Evolutionary conservation across 2,888 invertebrate species (phyloP), one percentile per base, ranked within the genome.

Genomic region (Oasisia sp.): DNA sequence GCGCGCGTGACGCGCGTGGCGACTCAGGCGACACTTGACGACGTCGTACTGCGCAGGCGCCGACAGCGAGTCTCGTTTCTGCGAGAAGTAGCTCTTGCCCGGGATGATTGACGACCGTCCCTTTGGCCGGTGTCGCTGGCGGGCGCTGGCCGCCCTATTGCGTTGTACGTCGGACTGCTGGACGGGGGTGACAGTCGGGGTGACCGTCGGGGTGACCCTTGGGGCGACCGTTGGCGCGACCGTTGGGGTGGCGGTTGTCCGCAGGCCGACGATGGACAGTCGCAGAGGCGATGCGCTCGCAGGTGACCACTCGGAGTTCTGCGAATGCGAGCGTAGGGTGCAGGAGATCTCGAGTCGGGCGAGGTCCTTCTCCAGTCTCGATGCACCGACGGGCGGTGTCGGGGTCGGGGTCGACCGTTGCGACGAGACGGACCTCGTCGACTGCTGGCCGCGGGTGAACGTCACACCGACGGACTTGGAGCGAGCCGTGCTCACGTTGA

Each of bases 81-180:
- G 95, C 32, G 95, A 95, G 74, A 93, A 94, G 92, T 94, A 94
- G 92, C 94, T 94, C 93, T 95, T 95, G 5, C 95, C 95, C 0
- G 95, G 95, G 89, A 94, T 93, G 89, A 94, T 91, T 38, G 94
- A 93, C 91, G 94, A 94, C 38, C 95, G 93, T 50, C 95, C 95
- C 32, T 94, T 93, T 4, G 94, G 94, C 56, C 95, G 92, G 27
- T 93, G 92, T 38, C 89, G 91, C 90, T 56, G 92, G 8, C 45
- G 89, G n/a, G 45, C 44, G 89, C 11, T 74, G 38, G 11, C 32
- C 44, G 27, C 74, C 27, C 27, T 74, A 27, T n/a, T 74, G 74
- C 27, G 74, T 19, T 27, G 74, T 74, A 19, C 3, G 27, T 74
- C 27, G 27, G 74, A 19, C 74, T 74, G 74, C 74, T 74, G 74